A percentile compares a stretch with the other conserved stretches of the same genome.
Conservation (phyloP, 2,888 invertebrate species). For the Sarcophaga variegata region DNA sequence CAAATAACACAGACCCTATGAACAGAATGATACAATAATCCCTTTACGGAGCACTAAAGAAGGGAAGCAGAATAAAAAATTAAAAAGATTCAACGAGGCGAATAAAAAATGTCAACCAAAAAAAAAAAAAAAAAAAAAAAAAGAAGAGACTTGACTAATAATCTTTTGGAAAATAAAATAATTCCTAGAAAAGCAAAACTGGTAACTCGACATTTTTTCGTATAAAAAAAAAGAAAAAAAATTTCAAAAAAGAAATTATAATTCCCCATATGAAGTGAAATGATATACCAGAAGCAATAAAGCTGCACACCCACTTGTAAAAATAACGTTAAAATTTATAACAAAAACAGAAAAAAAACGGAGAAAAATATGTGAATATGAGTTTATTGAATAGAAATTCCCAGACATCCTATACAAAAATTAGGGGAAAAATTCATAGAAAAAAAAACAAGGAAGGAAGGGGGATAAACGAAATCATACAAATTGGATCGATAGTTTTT, state of each 20-base stretch:
- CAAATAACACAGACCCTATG: conserved; percentile 25
- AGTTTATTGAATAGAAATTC: conserved; percentile 60
- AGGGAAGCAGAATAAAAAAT: conserved; percentile 1
- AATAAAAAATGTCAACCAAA: conserved; percentile 50
- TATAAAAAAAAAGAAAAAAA: background rate
- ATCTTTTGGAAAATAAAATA: conserved; percentile 47
- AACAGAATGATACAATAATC: conserved; percentile 36
- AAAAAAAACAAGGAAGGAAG: conserved; percentile 38
- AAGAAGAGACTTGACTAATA: conserved; percentile 48
- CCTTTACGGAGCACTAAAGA: conserved; percentile 18
- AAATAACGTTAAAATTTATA: background rate
- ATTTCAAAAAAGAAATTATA: conserved; percentile 7
- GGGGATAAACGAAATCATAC: background rate
- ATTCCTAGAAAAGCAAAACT: background rate
- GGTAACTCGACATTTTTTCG: background rate
- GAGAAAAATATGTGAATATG: conserved; percentile 24
- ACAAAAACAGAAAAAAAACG: no score
- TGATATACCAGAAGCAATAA: conserved; percentile 4
- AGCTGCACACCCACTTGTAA: background rate
- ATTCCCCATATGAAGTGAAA: conserved; percentile 9
- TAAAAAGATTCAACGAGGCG: conserved; percentile 35
- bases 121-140: background rate
- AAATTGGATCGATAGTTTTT: conserved; percentile 52
- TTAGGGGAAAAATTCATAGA: conserved; percentile 72
- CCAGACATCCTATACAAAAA: conserved; percentile 54